These are phyloP conservation scores for Chamaetylas fuelleborni DNA, from an alignment of 2,113 vertebrate genomes.

Conservation along the genomic window DNA sequence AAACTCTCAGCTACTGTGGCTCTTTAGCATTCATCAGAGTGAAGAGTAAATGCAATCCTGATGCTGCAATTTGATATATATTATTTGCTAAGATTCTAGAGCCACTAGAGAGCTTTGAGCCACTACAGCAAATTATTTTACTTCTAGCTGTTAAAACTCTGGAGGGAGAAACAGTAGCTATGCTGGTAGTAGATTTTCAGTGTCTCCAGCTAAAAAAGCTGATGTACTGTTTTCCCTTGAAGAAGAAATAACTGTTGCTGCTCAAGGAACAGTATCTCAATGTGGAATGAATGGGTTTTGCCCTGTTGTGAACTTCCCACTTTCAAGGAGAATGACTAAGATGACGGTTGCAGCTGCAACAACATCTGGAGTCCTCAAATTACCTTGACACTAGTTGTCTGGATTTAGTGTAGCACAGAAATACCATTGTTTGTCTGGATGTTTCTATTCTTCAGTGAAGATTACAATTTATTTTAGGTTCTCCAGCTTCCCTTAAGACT, in stretches of 20 bases:
- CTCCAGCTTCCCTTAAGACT: not conserved
- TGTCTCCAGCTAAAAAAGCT: not conserved
- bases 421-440: constrained; percentile 9
- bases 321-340: constrained; percentile 23
- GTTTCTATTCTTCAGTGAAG: not conserved
- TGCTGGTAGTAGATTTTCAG: not conserved
- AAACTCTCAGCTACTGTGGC: not conserved
- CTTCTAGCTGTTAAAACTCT: constrained; percentile 9
- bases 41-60: not conserved
- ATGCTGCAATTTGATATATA: not conserved
- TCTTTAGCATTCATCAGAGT: not conserved
- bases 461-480: not conserved
- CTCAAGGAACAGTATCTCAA: constrained; percentile 11
- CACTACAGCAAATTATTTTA: not conserved
- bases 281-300: not conserved
- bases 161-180: constrained; percentile 17
- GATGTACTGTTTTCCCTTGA: not conserved
- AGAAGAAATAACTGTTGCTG: constrained; percentile 5
- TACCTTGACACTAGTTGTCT: constrained; percentile 34
- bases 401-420: constrained; percentile 9
- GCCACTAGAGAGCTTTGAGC: not conserved
- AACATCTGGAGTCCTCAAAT: constrained; percentile 62
- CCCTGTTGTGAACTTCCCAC: constrained; percentile 4
- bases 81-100: not conserved
- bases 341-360: constrained; percentile 53